Conservation (phyloP, 2,113 vertebrate species). For the Murina feae region DNA sequence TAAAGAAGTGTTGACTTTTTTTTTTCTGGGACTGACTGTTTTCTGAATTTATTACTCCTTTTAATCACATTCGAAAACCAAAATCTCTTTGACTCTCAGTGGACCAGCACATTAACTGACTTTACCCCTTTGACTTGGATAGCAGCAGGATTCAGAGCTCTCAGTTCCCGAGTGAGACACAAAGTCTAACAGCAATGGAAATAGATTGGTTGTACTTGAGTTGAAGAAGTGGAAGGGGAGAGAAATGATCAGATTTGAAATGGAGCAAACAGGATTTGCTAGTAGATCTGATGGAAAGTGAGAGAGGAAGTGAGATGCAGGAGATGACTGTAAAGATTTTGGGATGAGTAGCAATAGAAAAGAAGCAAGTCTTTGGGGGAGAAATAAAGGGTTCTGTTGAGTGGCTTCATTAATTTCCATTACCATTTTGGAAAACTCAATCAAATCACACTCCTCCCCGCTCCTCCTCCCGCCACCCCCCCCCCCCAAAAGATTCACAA, state of each 20-base stretch:
- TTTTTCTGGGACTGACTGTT: neutral
- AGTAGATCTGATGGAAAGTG: neutral
- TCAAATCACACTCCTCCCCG: neutral
- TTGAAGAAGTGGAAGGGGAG: neutral
- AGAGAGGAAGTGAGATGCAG: neutral
- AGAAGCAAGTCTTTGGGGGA: neutral
- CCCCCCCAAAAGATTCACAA: neutral
- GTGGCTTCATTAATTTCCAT: neutral
- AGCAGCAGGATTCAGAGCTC: neutral
- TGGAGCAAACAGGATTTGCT: neutral
- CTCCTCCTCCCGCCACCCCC: rapidly evolving
- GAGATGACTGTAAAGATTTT: neutral
- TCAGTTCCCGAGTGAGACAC: neutral
- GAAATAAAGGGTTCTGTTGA: neutral
- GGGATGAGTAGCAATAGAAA: neutral
- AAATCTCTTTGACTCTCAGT: neutral
- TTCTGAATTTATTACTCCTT: neutral
- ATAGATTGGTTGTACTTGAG: neutral
- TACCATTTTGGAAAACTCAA: slow-evolving; percentile 34
- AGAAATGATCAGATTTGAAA: neutral
- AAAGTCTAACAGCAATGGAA: neutral
- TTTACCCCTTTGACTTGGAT: neutral
- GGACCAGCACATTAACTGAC: neutral
- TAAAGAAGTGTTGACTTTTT: neutral
- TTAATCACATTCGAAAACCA: neutral